These are phyloP conservation scores for Lepidochitona cinerea DNA, from an alignment of 2,888 invertebrate genomes.

Conservation along the genomic window DNA sequence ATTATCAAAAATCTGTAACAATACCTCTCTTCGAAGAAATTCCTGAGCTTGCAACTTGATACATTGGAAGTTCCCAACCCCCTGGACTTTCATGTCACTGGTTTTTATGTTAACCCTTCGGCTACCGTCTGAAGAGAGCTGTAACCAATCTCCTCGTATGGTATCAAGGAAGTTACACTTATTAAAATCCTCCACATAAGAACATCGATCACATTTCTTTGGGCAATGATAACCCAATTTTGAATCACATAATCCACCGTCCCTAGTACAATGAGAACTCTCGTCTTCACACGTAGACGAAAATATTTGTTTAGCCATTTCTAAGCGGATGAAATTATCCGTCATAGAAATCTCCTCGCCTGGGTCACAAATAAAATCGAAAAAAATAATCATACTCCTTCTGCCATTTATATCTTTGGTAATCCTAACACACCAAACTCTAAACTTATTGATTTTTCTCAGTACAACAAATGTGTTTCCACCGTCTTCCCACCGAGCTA, in stretches of 20 bases:
- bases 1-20: conserved; percentile 54
- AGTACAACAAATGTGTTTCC: conserved; percentile 48
- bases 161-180: conserved; percentile 48
- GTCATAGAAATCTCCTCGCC: conserved; percentile 25
- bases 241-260: conserved; percentile 37
- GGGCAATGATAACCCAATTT: conserved; percentile 32
- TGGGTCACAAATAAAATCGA: conserved; percentile 55
- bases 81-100: conserved; percentile 30
- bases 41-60: conserved; percentile 32
- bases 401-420: too few species aligned
- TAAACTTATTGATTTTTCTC: conserved; percentile 24
- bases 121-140: conserved; percentile 19
- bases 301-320: conserved; percentile 24
- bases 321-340: conserved; percentile 27
- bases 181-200: conserved; percentile 35
- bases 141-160: conserved; percentile 46
- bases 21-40: conserved; percentile 20
- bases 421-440: conserved; percentile 48
- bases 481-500: conserved; percentile 48
- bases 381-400: conserved; percentile 44
- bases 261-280: conserved; percentile 42
- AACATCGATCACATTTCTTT: conserved; percentile 34
- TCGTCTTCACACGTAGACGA: conserved; percentile 51
- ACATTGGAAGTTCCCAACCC: conserved; percentile 38
- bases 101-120: conserved; percentile 19